Evolutionary conservation across 2,888 invertebrate species (phyloP).

Genomic region (Scotopteryx bipunctaria): DNA sequence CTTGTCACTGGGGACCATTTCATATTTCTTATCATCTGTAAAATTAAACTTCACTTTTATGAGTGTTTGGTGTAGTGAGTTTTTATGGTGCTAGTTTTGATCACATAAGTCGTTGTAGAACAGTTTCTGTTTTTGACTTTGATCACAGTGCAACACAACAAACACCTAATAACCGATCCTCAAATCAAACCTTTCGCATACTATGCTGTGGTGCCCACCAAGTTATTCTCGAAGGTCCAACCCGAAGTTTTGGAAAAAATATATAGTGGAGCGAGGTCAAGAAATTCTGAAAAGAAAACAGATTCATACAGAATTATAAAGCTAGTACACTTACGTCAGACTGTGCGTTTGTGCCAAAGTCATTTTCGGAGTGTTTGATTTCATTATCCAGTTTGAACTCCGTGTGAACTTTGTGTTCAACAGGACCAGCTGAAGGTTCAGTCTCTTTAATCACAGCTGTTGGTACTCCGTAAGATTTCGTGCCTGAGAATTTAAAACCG

Average conservation of each 20-base stretch:
- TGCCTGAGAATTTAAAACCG: conserved; percentile 56
- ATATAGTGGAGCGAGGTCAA: conserved; percentile 52
- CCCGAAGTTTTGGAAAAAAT: conserved; percentile 34
- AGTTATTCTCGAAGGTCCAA: conserved; percentile 38
- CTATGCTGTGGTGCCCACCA: conserved; percentile 42
- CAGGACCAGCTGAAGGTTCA: conserved; percentile 43
- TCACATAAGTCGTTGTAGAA: neutral
- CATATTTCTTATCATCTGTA: neutral
- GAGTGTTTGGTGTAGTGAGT: too few relatives aligned
- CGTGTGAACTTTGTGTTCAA: conserved; percentile 48
- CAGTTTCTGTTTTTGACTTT: conserved; percentile 1
- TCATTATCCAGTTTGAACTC: conserved; percentile 63
- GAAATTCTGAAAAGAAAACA: conserved; percentile 46
- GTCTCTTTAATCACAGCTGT: conserved; percentile 47
- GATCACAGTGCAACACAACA: conserved; percentile 22
- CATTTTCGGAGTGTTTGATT: conserved; percentile 48
- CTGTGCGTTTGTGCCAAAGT: conserved; percentile 40
- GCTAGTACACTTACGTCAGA: conserved; percentile 68
- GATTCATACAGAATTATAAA: conserved; percentile 10
- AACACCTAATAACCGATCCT: conserved; percentile 11
- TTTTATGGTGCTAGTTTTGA: conserved; percentile 8
- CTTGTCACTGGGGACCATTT: conserved; percentile 6
- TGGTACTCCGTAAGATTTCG: conserved; percentile 50
- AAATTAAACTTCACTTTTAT: too few relatives aligned
- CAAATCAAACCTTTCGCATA: conserved; percentile 56